A percentile compares a stretch with the other conserved stretches of the same genome.
phyloP scores from a whole-genome alignment of 2,888 invertebrate genomes.

The Cryptophagus acutangulus region DNA sequence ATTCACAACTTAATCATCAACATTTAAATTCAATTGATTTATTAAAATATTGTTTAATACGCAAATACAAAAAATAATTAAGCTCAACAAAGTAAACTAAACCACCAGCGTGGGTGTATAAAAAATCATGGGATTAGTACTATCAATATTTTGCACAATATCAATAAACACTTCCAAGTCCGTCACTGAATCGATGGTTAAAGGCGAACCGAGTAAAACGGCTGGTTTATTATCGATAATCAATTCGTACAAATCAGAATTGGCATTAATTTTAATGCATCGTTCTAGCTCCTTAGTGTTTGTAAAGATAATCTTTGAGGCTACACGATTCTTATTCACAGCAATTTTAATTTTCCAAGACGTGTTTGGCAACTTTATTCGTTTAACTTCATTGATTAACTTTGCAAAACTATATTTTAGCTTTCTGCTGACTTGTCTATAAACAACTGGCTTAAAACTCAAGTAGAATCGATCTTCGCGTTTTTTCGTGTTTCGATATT shows the following conservation, averaged over 20 bases:
- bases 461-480: background rate
- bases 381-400: constrained; percentile 16
- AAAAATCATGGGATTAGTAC: constrained; percentile 29
- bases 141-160: constrained; percentile 30
- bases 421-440: constrained; percentile 2
- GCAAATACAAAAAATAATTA: too few species aligned
- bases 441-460: background rate
- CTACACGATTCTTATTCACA: constrained; percentile 13
- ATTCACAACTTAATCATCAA: too few species aligned
- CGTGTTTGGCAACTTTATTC: constrained; percentile 15
- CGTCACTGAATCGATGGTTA: constrained; percentile 22
- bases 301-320: background rate
- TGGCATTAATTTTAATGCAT: constrained; percentile 30
- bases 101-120: too few species aligned
- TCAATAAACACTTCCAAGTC: constrained; percentile 34
- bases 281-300: constrained; percentile 10
- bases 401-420: constrained; percentile 15
- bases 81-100: too few species aligned
- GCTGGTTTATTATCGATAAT: constrained; percentile 31
- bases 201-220: constrained; percentile 30
- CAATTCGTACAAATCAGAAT: constrained; percentile 27
- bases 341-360: constrained; percentile 19
- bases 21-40: too few species aligned
- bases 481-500: background rate
- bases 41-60: too few species aligned